A percentile compares a stretch with the other conserved stretches of the same genome.
Evolutionary conservation across 2,113 vertebrate species (phyloP).

Genomic region (Apistogramma diplotaenia): DNA sequence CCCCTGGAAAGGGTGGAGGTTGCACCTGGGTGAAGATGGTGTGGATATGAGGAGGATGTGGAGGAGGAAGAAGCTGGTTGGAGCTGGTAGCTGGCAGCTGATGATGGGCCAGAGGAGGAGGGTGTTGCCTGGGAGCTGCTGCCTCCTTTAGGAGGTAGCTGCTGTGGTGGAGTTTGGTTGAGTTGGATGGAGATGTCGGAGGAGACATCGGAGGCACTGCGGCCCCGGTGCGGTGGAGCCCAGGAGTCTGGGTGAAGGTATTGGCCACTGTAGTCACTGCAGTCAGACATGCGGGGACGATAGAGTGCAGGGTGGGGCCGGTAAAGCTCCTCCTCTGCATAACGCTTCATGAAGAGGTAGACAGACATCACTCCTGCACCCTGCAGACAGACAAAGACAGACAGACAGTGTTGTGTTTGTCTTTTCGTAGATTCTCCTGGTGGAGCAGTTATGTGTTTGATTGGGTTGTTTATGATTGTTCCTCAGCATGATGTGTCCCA

Average conservation of each 20-base stretch:
- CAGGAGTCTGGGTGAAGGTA: conserved; percentile 89
- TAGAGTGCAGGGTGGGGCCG: conserved; percentile 88
- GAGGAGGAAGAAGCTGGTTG: conserved; percentile 71
- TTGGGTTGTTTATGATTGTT: neutral
- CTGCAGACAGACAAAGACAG: conserved; percentile 70
- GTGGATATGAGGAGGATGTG: conserved; percentile 73
- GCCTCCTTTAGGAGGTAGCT: conserved; percentile 47
- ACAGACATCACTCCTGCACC: conserved; percentile 92
- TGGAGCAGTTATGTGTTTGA: fast-evolving
- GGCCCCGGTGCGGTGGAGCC: conserved; percentile 80
- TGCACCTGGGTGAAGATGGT: conserved; percentile 57
- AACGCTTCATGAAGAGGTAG: conserved; percentile 93
- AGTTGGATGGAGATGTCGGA: conserved; percentile 92
- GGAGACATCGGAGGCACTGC: conserved; percentile 86
- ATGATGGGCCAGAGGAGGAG: conserved; percentile 73
- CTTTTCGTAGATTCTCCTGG: neutral
- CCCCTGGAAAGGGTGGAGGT: conserved; percentile 64
- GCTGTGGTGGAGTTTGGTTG: conserved; percentile 79
- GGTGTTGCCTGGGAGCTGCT: conserved; percentile 52
- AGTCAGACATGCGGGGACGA: conserved; percentile 89
- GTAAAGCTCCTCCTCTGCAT: conserved; percentile 89
- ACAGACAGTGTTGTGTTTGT: fast-evolving
- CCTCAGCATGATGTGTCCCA: fast-evolving
- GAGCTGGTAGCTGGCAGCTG: conserved; percentile 72
- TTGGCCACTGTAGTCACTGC: conserved; percentile 90